Percentiles rank a stretch among this genome's conserved stretches.
Evolutionary conservation across 2,113 vertebrate genomes (phyloP).

Genomic region (Myxocyprinus asiaticus): DNA sequence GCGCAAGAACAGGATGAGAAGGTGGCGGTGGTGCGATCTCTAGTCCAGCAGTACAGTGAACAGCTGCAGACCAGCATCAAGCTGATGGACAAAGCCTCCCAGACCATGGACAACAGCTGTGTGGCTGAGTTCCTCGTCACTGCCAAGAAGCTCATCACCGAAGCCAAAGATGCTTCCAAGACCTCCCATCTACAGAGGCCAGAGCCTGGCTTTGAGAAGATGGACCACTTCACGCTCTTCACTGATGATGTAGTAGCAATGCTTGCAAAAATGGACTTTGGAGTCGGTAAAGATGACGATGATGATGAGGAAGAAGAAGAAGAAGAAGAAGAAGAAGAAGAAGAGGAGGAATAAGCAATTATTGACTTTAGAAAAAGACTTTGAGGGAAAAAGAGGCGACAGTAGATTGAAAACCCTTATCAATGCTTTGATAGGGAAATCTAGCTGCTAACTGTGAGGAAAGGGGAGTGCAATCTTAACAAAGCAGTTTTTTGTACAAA

Average conservation of each 20-base stretch:
- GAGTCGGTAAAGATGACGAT: slow-evolving; percentile 26
- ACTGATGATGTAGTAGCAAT: slow-evolving; percentile 73
- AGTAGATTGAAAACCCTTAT: slow-evolving; percentile 17
- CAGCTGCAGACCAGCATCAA: slow-evolving; percentile 78
- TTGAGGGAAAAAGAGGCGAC: background rate
- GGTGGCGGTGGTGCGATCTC: slow-evolving; percentile 66
- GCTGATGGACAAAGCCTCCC: slow-evolving; percentile 81
- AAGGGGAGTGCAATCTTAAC: slow-evolving; percentile 54
- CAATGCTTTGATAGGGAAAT: background rate
- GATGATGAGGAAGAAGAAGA: slow-evolving; percentile 33
- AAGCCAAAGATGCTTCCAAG: slow-evolving; percentile 77
- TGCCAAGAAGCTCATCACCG: slow-evolving; percentile 61
- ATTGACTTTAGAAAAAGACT: slow-evolving; percentile 41
- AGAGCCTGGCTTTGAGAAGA: slow-evolving; percentile 82
- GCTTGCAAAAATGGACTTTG: slow-evolving; percentile 78
- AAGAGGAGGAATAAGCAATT: slow-evolving; percentile 33
- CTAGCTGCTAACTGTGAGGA: slow-evolving; percentile 42
- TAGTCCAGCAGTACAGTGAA: slow-evolving; percentile 76
- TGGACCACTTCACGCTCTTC: slow-evolving; percentile 83
- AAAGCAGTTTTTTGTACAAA: slow-evolving; percentile 38
- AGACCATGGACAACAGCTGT: slow-evolving; percentile 76
- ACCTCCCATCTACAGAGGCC: slow-evolving; percentile 75
- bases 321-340: slow-evolving; percentile 29
- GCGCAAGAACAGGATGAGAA: slow-evolving; percentile 77
- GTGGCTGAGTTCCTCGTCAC: slow-evolving; percentile 82